A percentile compares a stretch with the other conserved stretches of the same genome.
Conservation (phyloP, 2,888 invertebrate genomes). For the Ophion ellenae region DNA sequence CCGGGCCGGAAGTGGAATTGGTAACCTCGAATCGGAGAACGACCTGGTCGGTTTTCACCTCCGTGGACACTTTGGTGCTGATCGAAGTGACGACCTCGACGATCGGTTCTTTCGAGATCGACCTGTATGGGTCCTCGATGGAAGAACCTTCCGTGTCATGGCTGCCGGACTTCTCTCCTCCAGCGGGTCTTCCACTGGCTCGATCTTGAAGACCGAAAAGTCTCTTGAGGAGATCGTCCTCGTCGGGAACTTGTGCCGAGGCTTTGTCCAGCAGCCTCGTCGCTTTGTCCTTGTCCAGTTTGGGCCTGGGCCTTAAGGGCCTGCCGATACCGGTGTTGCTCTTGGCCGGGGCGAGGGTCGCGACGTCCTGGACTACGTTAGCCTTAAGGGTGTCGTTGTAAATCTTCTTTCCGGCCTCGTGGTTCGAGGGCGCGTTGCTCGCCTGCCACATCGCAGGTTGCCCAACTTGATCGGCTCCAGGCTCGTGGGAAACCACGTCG, state of each 20-base stretch:
- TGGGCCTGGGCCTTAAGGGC: conserved; percentile 88
- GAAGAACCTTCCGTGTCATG: not conserved
- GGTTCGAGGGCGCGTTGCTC: conserved; percentile 41
- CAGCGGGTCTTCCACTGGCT: conserved; percentile 40
- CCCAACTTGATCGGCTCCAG: conserved; percentile 40
- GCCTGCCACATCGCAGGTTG: conserved; percentile 48
- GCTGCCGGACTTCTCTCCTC: not conserved
- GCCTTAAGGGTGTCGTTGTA: conserved; percentile 80
- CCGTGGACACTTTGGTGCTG: conserved; percentile 81
- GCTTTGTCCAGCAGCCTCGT: conserved; percentile 61
- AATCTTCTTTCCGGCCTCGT: conserved; percentile 72
- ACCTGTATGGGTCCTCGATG: conserved; percentile 38
- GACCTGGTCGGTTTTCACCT: conserved; percentile 74
- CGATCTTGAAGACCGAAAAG: conserved; percentile 72
- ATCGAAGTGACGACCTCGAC: conserved; percentile 83
- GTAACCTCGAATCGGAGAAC: conserved; percentile 74
- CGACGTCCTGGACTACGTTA: conserved; percentile 82
- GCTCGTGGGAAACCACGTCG: conserved; percentile 67
- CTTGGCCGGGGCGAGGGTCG: conserved; percentile 90
- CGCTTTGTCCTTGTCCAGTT: conserved; percentile 80
- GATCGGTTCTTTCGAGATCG: conserved; percentile 76
- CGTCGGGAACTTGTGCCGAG: conserved; percentile 33
- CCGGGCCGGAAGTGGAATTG: conserved; percentile 72
- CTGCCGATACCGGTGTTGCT: conserved; percentile 91
- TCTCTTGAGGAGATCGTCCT: conserved; percentile 73